These are phyloP conservation scores for Willisornis vidua DNA, from an alignment of 2,113 vertebrate species.

Conservation along the genomic window DNA sequence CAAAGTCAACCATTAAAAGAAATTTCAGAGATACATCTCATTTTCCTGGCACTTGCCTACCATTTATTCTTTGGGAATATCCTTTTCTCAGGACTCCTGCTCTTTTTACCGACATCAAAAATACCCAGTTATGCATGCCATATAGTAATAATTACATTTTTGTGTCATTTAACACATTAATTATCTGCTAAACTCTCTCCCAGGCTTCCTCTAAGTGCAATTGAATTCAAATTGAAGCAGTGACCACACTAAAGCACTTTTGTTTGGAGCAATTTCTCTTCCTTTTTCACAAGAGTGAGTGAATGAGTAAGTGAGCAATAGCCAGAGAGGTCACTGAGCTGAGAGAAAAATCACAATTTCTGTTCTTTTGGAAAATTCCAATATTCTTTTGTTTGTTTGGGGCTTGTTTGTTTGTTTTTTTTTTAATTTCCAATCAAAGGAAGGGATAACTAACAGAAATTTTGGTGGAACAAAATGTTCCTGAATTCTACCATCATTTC, in stretches of 20 bases:
- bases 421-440: not conserved
- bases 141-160: constrained; percentile 38
- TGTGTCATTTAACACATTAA: constrained; percentile 52
- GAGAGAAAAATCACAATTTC: not conserved
- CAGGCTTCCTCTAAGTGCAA: constrained; percentile 47
- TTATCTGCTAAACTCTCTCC: constrained; percentile 42
- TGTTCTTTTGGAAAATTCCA: not conserved
- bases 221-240: constrained; percentile 59
- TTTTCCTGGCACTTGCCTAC: not conserved
- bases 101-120: not conserved
- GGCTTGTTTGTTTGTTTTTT: no score
- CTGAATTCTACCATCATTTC: not conserved
- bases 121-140: not conserved
- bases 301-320: not conserved
- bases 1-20: not conserved
- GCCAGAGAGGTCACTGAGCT: not conserved
- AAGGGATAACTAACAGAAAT: not conserved
- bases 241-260: constrained; percentile 47
- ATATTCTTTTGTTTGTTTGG: not conserved
- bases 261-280: constrained; percentile 41
- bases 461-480: not conserved
- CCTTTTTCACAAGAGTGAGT: constrained; percentile 14
- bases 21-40: not conserved
- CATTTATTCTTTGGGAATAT: not conserved
- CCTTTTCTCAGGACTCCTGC: not conserved